Evolutionary conservation across 1,140 invertebrate species (phyloP).

Genomic region (Brachionus koreanus): DNA sequence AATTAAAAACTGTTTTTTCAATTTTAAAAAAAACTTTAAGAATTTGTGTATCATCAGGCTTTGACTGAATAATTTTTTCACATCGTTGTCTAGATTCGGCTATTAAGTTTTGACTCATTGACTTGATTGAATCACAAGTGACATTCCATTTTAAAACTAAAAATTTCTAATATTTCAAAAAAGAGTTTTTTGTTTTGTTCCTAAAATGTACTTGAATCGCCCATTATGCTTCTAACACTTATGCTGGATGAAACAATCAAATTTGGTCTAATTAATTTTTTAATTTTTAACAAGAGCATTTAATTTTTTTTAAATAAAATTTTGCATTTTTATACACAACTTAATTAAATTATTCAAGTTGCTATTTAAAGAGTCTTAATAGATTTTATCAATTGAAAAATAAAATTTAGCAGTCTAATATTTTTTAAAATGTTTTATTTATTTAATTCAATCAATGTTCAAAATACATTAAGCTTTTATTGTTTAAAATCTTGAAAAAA

Average conservation of each 20-base stretch:
- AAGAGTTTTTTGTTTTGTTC: background rate
- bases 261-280: background rate
- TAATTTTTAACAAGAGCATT: background rate
- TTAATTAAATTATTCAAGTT: too few relatives aligned
- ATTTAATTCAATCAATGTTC: too few relatives aligned
- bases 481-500: too few relatives aligned
- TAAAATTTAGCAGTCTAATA: too few relatives aligned
- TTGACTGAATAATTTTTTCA: background rate
- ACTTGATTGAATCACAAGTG: background rate
- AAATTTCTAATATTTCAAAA: background rate
- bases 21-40: background rate
- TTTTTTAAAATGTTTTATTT: too few relatives aligned
- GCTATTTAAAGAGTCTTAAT: too few relatives aligned
- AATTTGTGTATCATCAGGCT: background rate
- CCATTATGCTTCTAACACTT: background rate
- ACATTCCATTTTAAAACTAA: constrained; percentile 39
- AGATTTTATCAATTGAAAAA: too few relatives aligned
- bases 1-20: background rate
- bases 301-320: background rate
- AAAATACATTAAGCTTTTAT: too few relatives aligned
- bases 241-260: background rate
- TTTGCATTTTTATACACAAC: background rate
- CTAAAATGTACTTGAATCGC: constrained; percentile 20
- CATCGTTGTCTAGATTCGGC: background rate
- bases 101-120: background rate